A percentile compares a stretch with the other conserved stretches of the same genome.
Conservation (phyloP, 2,797 vertebrate genomes). For the Enoplosus armatus region DNA sequence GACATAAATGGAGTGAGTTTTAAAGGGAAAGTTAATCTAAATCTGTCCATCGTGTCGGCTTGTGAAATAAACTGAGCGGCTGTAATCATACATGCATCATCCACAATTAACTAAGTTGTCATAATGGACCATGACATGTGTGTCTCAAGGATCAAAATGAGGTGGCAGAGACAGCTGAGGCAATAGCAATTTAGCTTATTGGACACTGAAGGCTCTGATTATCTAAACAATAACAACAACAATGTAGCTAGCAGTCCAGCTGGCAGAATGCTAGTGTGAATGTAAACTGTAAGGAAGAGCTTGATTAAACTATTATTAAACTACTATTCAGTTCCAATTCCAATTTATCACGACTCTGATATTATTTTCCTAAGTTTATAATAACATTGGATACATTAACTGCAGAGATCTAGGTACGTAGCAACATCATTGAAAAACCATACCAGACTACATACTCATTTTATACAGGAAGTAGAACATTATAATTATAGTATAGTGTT, state of each 20-base stretch:
- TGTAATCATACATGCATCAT: conserved; percentile 39
- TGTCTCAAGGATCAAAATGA: conserved; percentile 31
- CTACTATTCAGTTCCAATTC: not conserved
- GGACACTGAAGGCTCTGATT: not conserved
- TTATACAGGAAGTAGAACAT: too few relatives aligned
- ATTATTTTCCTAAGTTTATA: not conserved
- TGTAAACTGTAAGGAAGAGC: not conserved
- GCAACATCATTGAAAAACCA: not conserved
- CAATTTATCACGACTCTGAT: not conserved
- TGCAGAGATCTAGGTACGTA: not conserved
- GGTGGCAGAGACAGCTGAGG: conserved; percentile 3
- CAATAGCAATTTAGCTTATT: not conserved
- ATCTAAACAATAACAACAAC: conserved; percentile 6
- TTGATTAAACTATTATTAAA: conserved; percentile 8
- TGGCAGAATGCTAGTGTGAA: not conserved
- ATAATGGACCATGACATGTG: conserved; percentile 9
- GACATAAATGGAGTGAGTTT: conserved; percentile 49
- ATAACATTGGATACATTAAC: not conserved
- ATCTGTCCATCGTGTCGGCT: conserved; percentile 43
- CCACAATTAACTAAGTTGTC: conserved; percentile 25
- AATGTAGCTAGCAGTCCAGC: not conserved
- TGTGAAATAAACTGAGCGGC: conserved; percentile 42
- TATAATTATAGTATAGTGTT: too few relatives aligned
- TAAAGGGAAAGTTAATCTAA: conserved; percentile 49
- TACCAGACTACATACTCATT: too few relatives aligned